Evolutionary conservation across 2,888 invertebrate species (phyloP), one percentile per base, ranked within the genome.

Genomic region (Phasia obesa): DNA sequence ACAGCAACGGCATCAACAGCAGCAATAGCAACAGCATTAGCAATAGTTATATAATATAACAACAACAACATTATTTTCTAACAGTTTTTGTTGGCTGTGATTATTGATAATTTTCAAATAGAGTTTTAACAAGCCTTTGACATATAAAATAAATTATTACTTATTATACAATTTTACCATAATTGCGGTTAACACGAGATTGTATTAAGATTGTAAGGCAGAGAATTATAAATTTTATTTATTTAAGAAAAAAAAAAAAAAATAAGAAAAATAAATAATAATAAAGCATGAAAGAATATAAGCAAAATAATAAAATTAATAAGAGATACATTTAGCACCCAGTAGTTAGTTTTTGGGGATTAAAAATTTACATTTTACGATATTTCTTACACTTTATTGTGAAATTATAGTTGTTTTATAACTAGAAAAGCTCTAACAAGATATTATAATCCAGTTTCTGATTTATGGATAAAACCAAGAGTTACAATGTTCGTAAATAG

Each of bases 101-200:
- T 83, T 83, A 83, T 79, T 83, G 83, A 83, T 83, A 67, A 76
- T 71, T 78, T 79, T 79, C 75, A 79, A 83, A 83, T 83, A 79
- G 71, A 83, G 71, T 79, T 83, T 83, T 83, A 71, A 76, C 79
- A 79, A 79, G 75, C 44, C 44, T 83, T 73, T 83, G 83, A 79
- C 83, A 79, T 79, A 82, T 69, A 62, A 78, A 73, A 80, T 74
- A 74, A 53, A 60, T 74, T 80, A 74, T 62, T 80, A 55, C 73
- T 80, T 80, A 80, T 74, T 60, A 73, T 69, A 67, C 35, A 60
- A 74, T 67, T 83, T 67, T 71, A 83, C 71, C 70, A 79, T 79
- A 75, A 79, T 62, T 83, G 79, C 35, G 62, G 75, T 76, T 57
- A 67, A 79, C 79, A 62, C 60, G 55, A 79, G n/a, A 49, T 65